Evolutionary conservation across 2,113 vertebrate genomes (phyloP), one percentile per base, ranked within the genome.

Genomic region (Centropus unirufus): DNA sequence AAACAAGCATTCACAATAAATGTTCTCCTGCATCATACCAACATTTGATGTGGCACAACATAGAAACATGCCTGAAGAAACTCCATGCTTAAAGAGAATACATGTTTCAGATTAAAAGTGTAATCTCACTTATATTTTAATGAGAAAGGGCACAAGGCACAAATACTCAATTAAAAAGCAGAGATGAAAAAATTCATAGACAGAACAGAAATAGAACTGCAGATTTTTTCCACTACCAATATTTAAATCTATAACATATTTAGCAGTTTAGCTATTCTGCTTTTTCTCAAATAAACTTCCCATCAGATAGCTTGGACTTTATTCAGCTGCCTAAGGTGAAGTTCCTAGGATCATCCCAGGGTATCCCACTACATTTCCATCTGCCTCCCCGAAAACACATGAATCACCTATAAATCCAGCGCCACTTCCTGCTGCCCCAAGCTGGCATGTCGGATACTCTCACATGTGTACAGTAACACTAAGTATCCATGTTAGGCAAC

Each of bases 131-230:
- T 94, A 88, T 96, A 96, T 91, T 96, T 97, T 91, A 82, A 52
- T 69, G 40, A 40, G 54, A 78, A 87, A 83, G 1, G 24, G 80
- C 81, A 76, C 51, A 83, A 20, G 52, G 52, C 49, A 93, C 84
- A 93, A 96, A 96, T 42, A 97, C 94, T 95, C 73, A 95, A 96
- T 93, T 97, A 93, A 95, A 95, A 92, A 83, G n/a, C 29, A 76
- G 61, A 81, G 39, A 96, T 58, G 57, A 94, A 90, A 14, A 89
- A 83, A 90, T 87, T 94, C 78, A 92, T 76, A 96, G 92, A 82
- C 12, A 95, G 62, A 93, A 95, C 54, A 94, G 44, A 92, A 96
- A 94, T 73, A 95, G 87, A 96, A 87, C 32, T 90, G 40, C 76
- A 44, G 23, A 8, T 63, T 83, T 92, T 76, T 81, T 70, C 9